These are phyloP conservation scores for Atta colombica DNA, from an alignment of 1,140 invertebrate species.

Conservation along the genomic window DNA sequence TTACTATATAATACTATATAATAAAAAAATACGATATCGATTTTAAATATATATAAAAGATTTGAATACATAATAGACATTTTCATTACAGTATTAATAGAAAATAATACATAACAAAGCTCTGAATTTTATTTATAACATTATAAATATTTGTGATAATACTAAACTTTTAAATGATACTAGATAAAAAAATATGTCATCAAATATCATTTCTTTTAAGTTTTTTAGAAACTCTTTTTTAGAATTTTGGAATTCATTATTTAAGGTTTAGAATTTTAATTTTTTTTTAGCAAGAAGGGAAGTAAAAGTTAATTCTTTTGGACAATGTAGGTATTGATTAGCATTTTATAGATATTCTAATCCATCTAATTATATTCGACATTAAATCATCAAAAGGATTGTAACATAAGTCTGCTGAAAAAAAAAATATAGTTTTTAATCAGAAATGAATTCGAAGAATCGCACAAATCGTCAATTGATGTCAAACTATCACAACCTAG, in stretches of 20 bases:
- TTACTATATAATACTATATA: not conserved
- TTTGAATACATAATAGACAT: not conserved
- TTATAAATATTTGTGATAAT: slow-evolving; percentile 1
- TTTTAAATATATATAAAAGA: not conserved
- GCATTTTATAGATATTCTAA: not conserved
- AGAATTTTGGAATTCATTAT: not conserved
- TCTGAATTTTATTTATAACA: not conserved
- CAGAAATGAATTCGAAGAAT: not conserved
- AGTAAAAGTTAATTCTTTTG: not conserved
- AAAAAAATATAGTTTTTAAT: not conserved
- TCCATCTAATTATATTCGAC: not conserved
- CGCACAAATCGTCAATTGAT: slow-evolving; percentile 3
- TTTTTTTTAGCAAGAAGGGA: no score
- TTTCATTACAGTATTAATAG: not conserved
- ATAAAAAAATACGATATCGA: not conserved
- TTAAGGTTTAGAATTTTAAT: not conserved
- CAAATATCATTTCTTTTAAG: not conserved
- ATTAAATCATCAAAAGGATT: not conserved
- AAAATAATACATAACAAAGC: not conserved
- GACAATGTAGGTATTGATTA: not conserved
- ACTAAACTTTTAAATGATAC: not conserved
- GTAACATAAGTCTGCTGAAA: not conserved
- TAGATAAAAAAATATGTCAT: not conserved
- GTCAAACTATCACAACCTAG: slow-evolving; percentile 11
- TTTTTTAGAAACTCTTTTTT: not conserved